Conservation (phyloP, 2,797 vertebrate genomes). For the Alectoris magna region DNA sequence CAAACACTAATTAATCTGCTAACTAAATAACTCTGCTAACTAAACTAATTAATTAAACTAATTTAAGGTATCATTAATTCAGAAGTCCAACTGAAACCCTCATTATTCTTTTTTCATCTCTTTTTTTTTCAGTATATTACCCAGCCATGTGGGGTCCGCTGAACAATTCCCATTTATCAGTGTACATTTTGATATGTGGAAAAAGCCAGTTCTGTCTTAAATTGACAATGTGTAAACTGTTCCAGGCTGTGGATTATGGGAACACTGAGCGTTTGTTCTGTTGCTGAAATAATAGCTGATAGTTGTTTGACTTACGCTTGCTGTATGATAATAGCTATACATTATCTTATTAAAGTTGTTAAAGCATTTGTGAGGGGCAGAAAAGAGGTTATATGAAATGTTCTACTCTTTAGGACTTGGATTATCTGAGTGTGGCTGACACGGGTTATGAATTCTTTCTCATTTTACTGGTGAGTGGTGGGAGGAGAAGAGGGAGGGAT, state of each 20-base stretch:
- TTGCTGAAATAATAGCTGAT: constrained; percentile 76
- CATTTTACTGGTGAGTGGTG: constrained; percentile 45
- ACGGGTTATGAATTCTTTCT: constrained; percentile 74
- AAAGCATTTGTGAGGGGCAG: constrained; percentile 74
- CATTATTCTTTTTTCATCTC: constrained; percentile 65
- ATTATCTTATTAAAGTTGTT: constrained; percentile 79
- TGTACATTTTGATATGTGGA: constrained; percentile 46
- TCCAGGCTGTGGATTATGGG: constrained; percentile 65
- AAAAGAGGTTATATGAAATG: constrained; percentile 72
- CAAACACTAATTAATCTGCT: constrained; percentile 77
- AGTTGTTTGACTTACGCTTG: constrained; percentile 75
- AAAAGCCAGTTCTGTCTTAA: constrained; percentile 64
- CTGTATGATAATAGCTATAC: constrained; percentile 75
- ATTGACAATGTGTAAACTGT: constrained; percentile 76
- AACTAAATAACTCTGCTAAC: constrained; percentile 74
- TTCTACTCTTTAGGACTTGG: constrained; percentile 65
- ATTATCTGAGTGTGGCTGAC: constrained; percentile 70
- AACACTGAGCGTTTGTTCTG: constrained; percentile 46
- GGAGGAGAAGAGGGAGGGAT: background rate
- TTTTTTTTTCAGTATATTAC: constrained; percentile 44
- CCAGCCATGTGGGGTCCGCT: constrained; percentile 50
- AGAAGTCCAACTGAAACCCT: constrained; percentile 65
- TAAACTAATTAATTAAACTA: constrained; percentile 80
- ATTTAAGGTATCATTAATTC: constrained; percentile 80
- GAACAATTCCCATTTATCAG: constrained; percentile 70